Conservation (phyloP, 2,797 vertebrate genomes). For the Yasuhikotakia modesta region DNA sequence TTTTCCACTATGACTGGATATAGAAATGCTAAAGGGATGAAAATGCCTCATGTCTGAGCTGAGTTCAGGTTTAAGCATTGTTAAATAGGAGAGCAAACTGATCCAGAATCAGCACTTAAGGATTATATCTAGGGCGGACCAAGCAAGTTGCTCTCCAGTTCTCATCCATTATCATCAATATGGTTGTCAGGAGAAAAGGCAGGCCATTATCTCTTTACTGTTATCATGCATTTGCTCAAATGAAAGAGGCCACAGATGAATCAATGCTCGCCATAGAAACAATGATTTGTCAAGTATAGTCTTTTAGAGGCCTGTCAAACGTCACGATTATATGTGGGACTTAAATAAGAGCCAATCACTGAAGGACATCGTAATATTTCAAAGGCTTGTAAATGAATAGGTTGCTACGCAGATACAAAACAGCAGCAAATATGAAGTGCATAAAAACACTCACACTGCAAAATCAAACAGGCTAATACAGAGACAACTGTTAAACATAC, state of each 20-base stretch:
- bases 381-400: constrained; percentile 1
- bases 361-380: background rate
- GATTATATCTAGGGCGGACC: constrained; percentile 38
- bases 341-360: constrained; percentile 23
- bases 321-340: constrained; percentile 32
- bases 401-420: background rate
- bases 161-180: constrained; percentile 58
- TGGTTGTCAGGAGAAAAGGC: constrained; percentile 47
- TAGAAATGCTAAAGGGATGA: constrained; percentile 36
- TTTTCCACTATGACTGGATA: constrained; percentile 27
- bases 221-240: constrained; percentile 51
- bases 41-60: constrained; percentile 34
- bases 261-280: constrained; percentile 47
- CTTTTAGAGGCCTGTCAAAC: constrained; percentile 45
- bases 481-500: background rate
- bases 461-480: background rate
- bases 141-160: constrained; percentile 46
- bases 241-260: constrained; percentile 52
- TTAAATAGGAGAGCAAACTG: constrained; percentile 38
- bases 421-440: background rate
- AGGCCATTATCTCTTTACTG: constrained; percentile 52
- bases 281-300: constrained; percentile 49
- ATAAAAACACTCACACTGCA: background rate
- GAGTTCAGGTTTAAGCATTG: constrained; percentile 30
- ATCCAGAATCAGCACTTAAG: constrained; percentile 58